A percentile compares a stretch with the other conserved stretches of the same genome.
These are phyloP conservation scores for Vidua macroura DNA, from an alignment of 2,113 vertebrate species.

Conservation along the genomic window DNA sequence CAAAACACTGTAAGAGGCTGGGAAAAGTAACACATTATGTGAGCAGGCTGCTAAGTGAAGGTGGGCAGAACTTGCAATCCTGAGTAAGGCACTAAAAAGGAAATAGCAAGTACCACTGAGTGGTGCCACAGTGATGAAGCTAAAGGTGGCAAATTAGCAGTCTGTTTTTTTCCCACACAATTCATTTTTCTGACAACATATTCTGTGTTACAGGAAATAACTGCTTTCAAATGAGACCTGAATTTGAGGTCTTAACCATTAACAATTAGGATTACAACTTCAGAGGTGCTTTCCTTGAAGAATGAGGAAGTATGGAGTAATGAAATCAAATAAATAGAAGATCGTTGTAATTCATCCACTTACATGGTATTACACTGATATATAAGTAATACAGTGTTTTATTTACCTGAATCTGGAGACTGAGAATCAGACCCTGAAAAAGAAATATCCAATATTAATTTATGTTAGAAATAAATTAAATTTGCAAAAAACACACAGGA, in stretches of 20 bases:
- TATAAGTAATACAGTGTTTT: conserved; percentile 11
- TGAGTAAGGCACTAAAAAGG: background rate
- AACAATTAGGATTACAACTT: background rate
- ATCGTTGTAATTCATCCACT: background rate
- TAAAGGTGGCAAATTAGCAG: background rate
- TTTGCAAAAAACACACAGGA: background rate
- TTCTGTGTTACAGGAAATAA: background rate
- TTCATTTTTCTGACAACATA: background rate
- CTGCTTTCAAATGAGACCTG: background rate
- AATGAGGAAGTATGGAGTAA: background rate
- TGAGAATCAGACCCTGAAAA: conserved; percentile 87
- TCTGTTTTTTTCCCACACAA: background rate
- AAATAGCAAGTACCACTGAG: background rate
- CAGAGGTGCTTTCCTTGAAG: background rate
- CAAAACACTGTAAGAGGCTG: background rate
- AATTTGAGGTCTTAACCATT: background rate
- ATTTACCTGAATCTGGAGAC: conserved; percentile 91
- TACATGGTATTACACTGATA: background rate
- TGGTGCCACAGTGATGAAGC: background rate
- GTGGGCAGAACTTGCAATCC: background rate
- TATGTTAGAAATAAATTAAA: background rate
- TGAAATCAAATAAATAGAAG: background rate
- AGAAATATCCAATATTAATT: conserved; percentile 18
- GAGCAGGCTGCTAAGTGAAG: background rate
- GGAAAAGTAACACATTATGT: background rate